Evolutionary conservation across 2,113 vertebrate genomes (phyloP).

Genomic region (Talpa occidentalis): DNA sequence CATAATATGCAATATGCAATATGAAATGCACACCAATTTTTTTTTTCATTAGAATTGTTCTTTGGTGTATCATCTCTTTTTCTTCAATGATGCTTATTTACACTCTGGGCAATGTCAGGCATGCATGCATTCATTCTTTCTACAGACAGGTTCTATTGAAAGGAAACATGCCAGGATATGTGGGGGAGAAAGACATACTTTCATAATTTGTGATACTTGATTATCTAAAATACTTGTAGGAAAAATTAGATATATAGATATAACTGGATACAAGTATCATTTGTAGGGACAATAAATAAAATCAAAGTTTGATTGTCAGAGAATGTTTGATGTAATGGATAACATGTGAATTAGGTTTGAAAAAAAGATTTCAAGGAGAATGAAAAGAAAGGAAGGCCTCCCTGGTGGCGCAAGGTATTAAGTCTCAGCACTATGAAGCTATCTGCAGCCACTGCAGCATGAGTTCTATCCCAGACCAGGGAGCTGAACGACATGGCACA

Average conservation of each 20-base stretch:
- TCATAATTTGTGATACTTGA: conserved; percentile 37
- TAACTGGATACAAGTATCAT: background rate
- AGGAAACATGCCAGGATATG: conserved; percentile 50
- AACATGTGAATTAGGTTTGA: background rate
- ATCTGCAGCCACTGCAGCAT: too few species aligned
- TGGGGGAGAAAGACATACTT: background rate
- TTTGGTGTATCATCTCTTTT: background rate
- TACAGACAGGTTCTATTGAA: conserved; percentile 18
- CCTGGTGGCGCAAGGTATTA: too few species aligned
- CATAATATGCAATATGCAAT: background rate
- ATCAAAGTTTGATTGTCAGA: background rate
- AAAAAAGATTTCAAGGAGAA: background rate
- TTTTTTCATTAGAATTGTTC: conserved; percentile 57
- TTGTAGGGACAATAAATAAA: background rate
- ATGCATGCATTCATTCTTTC: conserved; percentile 25
- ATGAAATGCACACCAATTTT: conserved; percentile 38
- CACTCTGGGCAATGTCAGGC: background rate
- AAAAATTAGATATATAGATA: background rate
- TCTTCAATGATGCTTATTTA: background rate
- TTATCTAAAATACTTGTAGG: background rate
- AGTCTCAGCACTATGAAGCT: too few species aligned
- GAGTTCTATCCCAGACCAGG: too few species aligned
- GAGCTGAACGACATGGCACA: too few species aligned
- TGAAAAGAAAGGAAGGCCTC: too few species aligned
- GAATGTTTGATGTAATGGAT: background rate